Percentiles rank a stretch among this genome's conserved stretches.
These are phyloP conservation scores for Ptychobarbus kaznakovi DNA, from an alignment of 2,797 vertebrate genomes.

Conservation along the genomic window DNA sequence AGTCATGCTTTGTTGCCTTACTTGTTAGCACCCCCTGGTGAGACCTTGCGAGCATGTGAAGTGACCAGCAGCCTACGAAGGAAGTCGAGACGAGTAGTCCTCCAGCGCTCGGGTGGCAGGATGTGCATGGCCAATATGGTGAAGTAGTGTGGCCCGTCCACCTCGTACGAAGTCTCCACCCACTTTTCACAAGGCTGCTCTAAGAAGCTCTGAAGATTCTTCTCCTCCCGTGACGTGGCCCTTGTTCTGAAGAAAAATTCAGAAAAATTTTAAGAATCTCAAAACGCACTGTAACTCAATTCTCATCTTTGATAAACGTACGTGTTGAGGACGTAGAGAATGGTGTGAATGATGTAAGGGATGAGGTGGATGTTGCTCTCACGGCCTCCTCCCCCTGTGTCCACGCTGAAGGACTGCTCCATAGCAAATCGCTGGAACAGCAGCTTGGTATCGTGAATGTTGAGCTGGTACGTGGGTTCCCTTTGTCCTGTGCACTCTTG, in stretches of 20 bases:
- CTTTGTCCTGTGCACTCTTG: constrained; percentile 97
- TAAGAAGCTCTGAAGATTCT: constrained; percentile 95
- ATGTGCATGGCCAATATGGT: constrained; percentile 93
- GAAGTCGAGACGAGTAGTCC: constrained; percentile 84
- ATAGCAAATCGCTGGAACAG: constrained; percentile 96
- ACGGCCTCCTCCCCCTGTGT: constrained; percentile 94
- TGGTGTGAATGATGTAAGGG: constrained; percentile 98
- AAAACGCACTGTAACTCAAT: not conserved
- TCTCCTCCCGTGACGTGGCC: constrained; percentile 95
- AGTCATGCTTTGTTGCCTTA: constrained; percentile 65
- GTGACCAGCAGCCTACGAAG: constrained; percentile 87
- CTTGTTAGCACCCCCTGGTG: constrained; percentile 90
- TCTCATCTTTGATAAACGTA: constrained; percentile 70
- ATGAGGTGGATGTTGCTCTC: constrained; percentile 99
- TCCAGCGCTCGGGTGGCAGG: constrained; percentile 91
- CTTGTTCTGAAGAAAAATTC: constrained; percentile 80
- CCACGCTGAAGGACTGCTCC: constrained; percentile 98
- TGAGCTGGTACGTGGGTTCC: constrained; percentile 98
- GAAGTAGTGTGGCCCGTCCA: constrained; percentile 97
- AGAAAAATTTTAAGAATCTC: not conserved
- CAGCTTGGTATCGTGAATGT: constrained; percentile 97
- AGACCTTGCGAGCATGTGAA: constrained; percentile 86
- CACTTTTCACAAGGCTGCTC: constrained; percentile 97
- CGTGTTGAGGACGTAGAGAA: constrained; percentile 99
- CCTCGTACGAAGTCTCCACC: constrained; percentile 95